Evolutionary conservation across 2,888 invertebrate species (phyloP), one percentile per base, ranked within the genome.

Genomic region (Chymomyza fuscimana): DNA sequence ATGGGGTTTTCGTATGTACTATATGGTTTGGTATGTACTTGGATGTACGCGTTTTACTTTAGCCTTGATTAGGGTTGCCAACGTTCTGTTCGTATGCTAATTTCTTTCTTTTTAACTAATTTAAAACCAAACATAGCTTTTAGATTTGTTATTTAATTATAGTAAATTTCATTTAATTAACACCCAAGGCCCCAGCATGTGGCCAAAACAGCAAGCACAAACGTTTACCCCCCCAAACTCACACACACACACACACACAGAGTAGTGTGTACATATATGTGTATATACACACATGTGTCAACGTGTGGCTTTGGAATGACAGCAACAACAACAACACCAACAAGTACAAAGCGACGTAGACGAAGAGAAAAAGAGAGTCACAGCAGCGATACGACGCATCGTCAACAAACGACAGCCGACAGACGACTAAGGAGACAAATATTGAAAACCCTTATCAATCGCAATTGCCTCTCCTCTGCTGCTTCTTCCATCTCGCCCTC

Each of bases 391-490:
- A 46, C 25, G 32, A 32, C 7, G 7, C 40, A 10, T 46, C 40
- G 40, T 46, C 40, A 46, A 46, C 40, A 12, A 46, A 10, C 40
- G 62, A 19, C 54, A 54, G 4, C 9, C 54, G 54, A 19, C 51
- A 51, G 51, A 51, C 16, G 54, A n/a, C 22, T 22, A 60, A 74
- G 63, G 67, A 58, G n/a, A 46, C 67, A 68, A 54, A 78, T 75
- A 72, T 70, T 63, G 70, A 71, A 78, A 75, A 78, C 79, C 79
- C 79, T 79, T 79, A 79, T 79, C 81, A 79, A 70, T 81, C 67
- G 81, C 79, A 71, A 78, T 74, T 78, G 75, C 68, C 65, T 66
- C 72, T 46, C 40, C 40, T 46, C 40, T 46, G 32, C 62, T 36
- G 7, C 36, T 36, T 4, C 54, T 58, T 65, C 69, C 12, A 3